Percentiles rank a stretch among this genome's conserved stretches.
These are phyloP conservation scores for Colostygia pectinataria DNA, from an alignment of 2,888 invertebrate species.

Conservation along the genomic window DNA sequence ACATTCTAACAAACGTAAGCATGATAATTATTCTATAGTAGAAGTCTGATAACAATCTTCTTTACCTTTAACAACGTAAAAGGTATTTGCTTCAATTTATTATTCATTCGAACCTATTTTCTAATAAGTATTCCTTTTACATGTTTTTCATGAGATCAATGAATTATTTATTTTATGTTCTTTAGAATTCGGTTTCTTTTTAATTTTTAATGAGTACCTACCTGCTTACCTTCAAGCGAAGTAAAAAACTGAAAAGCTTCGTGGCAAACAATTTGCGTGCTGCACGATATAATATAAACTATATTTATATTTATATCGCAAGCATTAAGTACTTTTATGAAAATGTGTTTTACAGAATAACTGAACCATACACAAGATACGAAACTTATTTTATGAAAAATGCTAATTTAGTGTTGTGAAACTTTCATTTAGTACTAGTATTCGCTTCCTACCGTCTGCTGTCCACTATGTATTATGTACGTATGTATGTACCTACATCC, in stretches of 20 bases:
- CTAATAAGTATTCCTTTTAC: neutral
- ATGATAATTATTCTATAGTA: too few relatives aligned
- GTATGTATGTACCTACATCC: too few relatives aligned
- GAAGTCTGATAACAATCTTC: too few relatives aligned
- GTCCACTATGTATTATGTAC: too few relatives aligned
- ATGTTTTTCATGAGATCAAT: neutral
- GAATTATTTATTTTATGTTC: conserved; percentile 4
- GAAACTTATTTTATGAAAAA: too few relatives aligned
- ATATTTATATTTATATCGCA: conserved; percentile 5
- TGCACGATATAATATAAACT: conserved; percentile 40
- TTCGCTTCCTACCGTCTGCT: too few relatives aligned
- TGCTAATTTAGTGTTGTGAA: too few relatives aligned
- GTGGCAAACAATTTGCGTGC: conserved; percentile 44
- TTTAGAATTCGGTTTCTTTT: neutral
- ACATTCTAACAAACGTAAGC: too few relatives aligned
- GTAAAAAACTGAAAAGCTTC: conserved; percentile 25
- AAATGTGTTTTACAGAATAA: neutral
- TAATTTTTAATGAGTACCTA: neutral
- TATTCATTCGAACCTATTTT: conserved; percentile 5
- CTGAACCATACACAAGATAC: too few relatives aligned
- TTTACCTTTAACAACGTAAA: too few relatives aligned
- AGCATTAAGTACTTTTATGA: neutral
- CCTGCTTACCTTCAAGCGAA: neutral
- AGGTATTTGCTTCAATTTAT: neutral
- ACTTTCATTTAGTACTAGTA: too few relatives aligned